Base-by-base conservation (phyloP, 2,113 vertebrate species). In the Otolemur garnettii region DNA sequence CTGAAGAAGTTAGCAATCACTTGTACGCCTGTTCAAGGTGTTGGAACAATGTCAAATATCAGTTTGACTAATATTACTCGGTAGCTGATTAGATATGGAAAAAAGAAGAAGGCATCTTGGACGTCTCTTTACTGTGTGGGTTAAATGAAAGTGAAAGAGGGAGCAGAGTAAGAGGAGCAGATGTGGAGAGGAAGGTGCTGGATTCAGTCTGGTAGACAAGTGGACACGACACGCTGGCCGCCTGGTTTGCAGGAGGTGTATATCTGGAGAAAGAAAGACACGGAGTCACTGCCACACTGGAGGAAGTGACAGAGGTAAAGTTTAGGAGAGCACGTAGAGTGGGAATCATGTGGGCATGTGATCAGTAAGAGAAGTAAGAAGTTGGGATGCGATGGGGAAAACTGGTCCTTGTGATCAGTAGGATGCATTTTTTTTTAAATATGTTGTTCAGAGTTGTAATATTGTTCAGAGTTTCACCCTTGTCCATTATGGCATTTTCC, bases 271-370 rank as follows among this genome's bases (percentile, higher is more conserved):
- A 87, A 87, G 45, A 60, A 24, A 42, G 59, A 91, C 3, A 55
- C 2, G 35, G 71, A 69, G 53, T n/a, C 66, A 42, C 28, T 22
- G 24, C 24, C 15, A 7, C 0, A 6, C 10, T 60, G n/a, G 1
- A 17, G 28, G 2, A 90, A 88, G 53, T 50, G 72, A 60, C 64
- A 50, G 14, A n/a, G 55, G 33, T 66, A 45, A 83, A 15, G 4
- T 33, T 35, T 89, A 50, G 30, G 24, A 57, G 7, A 64, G 28
- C 30, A 21, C 8, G 4, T 11, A 45, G 12, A n/a, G 53, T n/a
- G 19, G n/a, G 45, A 60, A 60, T 26, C 53, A 75, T 26, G 5
- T 24, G 15, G 22, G 38, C 5, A 12, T 38, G 4, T 91, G 28
- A 69, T 72, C 10, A 86, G 28, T 22, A 78, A 87, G 33, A 35